Percentiles rank a stretch among this genome's conserved stretches.
Conservation (phyloP, 2,797 vertebrate genomes). For the Poeciliopsis paucimaculata region DNA sequence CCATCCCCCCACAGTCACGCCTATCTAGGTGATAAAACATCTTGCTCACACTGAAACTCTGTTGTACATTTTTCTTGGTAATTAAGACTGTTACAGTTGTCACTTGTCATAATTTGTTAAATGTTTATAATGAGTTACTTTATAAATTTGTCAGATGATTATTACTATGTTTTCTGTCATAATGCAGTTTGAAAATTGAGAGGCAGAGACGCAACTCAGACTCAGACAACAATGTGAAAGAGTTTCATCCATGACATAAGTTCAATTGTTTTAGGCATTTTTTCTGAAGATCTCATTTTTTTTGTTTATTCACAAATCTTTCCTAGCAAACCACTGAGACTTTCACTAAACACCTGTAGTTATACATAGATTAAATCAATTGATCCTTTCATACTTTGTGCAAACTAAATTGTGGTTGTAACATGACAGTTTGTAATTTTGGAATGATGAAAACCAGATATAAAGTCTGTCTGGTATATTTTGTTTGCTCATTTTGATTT, state of each 20-base stretch:
- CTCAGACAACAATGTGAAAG: background rate
- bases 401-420: background rate
- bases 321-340: background rate
- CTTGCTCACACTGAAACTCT: background rate
- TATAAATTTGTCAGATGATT: background rate
- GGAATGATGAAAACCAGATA: background rate
- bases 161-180: background rate
- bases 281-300: background rate
- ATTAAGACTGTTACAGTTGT: background rate
- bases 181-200: background rate
- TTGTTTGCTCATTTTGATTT: background rate
- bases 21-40: constrained; percentile 8
- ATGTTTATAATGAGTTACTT: background rate
- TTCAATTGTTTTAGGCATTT: background rate
- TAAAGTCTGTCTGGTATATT: too few relatives aligned
- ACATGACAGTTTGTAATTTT: background rate
- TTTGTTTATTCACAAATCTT: background rate
- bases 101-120: background rate
- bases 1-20: constrained; percentile 40
- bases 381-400: background rate
- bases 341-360: background rate
- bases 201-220: background rate
- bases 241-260: constrained; percentile 9
- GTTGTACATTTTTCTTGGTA: background rate
- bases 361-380: background rate